These are phyloP conservation scores for Lydus trimaculatus DNA, from an alignment of 2,888 invertebrate genomes.

Conservation along the genomic window DNA sequence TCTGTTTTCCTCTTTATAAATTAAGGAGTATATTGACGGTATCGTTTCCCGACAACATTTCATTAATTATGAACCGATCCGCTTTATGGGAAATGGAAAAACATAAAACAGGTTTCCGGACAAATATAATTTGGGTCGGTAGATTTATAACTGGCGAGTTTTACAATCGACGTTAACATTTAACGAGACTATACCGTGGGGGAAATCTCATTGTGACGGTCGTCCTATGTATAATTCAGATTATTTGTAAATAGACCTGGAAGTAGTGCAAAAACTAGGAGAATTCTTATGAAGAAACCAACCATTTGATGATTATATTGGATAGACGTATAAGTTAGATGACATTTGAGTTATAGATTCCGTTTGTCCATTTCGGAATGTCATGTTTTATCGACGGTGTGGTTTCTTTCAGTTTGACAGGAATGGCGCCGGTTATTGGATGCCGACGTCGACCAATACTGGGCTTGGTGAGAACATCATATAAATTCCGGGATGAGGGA, in stretches of 20 bases:
- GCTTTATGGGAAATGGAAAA: conserved; percentile 49
- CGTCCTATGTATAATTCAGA: conserved; percentile 51
- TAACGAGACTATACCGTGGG: conserved; percentile 54
- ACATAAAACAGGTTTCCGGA: conserved; percentile 54
- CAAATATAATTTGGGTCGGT: conserved; percentile 57
- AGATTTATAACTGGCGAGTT: conserved; percentile 60
- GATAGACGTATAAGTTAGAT: background rate
- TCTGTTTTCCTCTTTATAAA: background rate
- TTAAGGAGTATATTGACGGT: background rate
- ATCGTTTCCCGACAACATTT: conserved; percentile 22
- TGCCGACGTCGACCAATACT: conserved; percentile 58
- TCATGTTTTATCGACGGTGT: conserved; percentile 58
- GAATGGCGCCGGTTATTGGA: conserved; percentile 59
- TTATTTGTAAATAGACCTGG: conserved; percentile 16
- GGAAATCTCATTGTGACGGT: conserved; percentile 55
- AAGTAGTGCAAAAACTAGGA: background rate
- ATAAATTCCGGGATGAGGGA: conserved; percentile 60
- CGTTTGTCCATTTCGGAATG: conserved; percentile 56
- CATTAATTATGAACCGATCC: conserved; percentile 53
- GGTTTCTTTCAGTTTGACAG: conserved; percentile 60
- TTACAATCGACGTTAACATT: conserved; percentile 61
- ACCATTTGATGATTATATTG: background rate
- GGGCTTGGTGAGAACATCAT: conserved; percentile 58
- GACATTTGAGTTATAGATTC: conserved; percentile 46
- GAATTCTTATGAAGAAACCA: background rate